Evolutionary conservation across 2,888 invertebrate species (phyloP).

Genomic region (Tinea trinotella): DNA sequence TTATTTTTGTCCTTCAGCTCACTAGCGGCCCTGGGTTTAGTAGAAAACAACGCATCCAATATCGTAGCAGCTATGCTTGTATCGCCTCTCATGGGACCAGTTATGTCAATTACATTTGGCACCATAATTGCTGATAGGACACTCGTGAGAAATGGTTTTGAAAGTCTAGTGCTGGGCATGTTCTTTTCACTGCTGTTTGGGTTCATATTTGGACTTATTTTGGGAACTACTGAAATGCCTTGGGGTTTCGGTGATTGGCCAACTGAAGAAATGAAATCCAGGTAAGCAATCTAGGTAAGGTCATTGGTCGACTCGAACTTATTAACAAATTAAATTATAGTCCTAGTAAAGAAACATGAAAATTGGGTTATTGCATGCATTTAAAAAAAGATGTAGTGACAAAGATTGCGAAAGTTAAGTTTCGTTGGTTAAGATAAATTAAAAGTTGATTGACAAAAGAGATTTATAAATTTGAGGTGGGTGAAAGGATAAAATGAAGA

Average conservation of each 20-base stretch:
- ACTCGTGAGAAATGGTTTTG: slow-evolving; percentile 79
- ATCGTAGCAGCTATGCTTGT: slow-evolving; percentile 85
- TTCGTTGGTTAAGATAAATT: too few species aligned
- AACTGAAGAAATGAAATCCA: slow-evolving; percentile 83
- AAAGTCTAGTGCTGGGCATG: slow-evolving; percentile 79
- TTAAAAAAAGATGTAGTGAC: too few species aligned
- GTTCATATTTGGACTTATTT: slow-evolving; percentile 83
- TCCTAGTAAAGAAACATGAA: too few species aligned
- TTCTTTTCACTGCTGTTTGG: slow-evolving; percentile 82
- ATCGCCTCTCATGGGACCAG: slow-evolving; percentile 86
- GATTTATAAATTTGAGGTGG: too few species aligned
- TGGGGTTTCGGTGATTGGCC: slow-evolving; percentile 85
- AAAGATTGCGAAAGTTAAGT: too few species aligned
- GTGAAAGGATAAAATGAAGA: too few species aligned
- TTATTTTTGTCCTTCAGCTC: slow-evolving; percentile 65
- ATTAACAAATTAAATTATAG: too few species aligned
- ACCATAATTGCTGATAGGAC: slow-evolving; percentile 82
- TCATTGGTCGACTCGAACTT: too few species aligned
- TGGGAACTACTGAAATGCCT: slow-evolving; percentile 81
- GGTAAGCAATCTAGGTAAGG: too few species aligned
- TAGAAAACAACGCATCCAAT: slow-evolving; percentile 87
- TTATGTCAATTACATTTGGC: slow-evolving; percentile 90
- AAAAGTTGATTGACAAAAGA: too few species aligned
- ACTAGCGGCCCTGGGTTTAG: slow-evolving; percentile 85
- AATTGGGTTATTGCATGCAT: too few species aligned